A percentile compares a stretch with the other conserved stretches of the same genome.
Evolutionary conservation across 2,797 vertebrate species (phyloP).

Genomic region (Helarctos malayanus): DNA sequence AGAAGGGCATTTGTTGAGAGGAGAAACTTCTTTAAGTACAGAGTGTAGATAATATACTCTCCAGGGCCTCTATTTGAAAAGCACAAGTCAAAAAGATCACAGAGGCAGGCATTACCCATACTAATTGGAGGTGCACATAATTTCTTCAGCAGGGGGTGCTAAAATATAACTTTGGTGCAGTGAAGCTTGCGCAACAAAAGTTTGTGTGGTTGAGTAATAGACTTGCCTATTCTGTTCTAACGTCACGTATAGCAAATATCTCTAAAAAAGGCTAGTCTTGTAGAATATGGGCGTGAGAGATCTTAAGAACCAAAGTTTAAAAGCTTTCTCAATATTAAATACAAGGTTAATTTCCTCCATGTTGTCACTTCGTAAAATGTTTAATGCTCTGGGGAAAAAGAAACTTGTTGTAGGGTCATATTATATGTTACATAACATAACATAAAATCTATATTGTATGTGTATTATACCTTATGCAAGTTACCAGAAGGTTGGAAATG

Average conservation of each 20-base stretch:
- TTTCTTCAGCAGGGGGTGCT: conserved; percentile 71
- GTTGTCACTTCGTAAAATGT: background rate
- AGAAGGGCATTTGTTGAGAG: conserved; percentile 2
- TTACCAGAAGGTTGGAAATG: background rate
- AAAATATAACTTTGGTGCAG: conserved; percentile 24
- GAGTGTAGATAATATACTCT: background rate
- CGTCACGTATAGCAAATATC: background rate
- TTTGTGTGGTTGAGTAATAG: background rate
- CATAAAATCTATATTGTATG: background rate
- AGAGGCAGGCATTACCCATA: background rate
- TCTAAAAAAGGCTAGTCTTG: background rate
- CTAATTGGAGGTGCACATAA: background rate
- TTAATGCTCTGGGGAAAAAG: background rate
- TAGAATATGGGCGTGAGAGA: background rate
- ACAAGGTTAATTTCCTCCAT: background rate
- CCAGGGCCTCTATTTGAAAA: background rate
- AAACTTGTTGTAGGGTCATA: background rate
- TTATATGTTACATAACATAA: background rate
- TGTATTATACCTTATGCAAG: background rate
- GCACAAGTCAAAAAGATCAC: background rate
- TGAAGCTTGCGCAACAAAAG: background rate
- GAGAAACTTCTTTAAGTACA: background rate
- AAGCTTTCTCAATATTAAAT: background rate
- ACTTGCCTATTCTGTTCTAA: background rate
- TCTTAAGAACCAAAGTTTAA: background rate